Conservation (phyloP, 2,797 vertebrate species). For the Sarcophilus harrisii region DNA sequence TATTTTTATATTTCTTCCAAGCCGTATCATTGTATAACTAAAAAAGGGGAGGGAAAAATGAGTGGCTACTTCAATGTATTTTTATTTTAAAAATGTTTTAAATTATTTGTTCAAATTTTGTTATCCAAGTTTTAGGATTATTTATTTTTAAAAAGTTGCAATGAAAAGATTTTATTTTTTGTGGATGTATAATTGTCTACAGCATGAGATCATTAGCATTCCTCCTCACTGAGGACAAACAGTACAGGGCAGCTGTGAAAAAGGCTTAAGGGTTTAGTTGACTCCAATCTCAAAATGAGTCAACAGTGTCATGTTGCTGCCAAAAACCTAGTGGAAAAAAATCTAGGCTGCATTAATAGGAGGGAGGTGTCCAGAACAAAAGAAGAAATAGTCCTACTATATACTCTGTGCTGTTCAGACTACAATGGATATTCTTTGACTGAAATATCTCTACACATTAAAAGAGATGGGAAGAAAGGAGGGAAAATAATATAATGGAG, state of each 20-base stretch:
- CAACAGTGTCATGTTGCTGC: background rate
- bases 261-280: conserved; percentile 8
- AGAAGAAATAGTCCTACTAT: background rate
- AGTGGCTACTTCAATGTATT: background rate
- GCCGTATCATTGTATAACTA: background rate
- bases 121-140: background rate
- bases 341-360: background rate
- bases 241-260: background rate
- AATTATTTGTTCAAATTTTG: background rate
- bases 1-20: background rate
- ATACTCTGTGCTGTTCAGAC: background rate
- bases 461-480: background rate
- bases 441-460: background rate
- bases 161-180: background rate
- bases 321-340: background rate
- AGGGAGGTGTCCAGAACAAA: background rate
- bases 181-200: background rate
- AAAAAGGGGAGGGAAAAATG: background rate
- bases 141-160: background rate
- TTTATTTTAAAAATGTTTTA: background rate
- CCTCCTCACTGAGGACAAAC: conserved; percentile 3
- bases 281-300: conserved; percentile 2
- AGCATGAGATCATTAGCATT: conserved; percentile 1
- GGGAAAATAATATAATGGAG: background rate
- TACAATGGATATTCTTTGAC: background rate